Conservation (phyloP, 2,888 invertebrate species). For the Harmothoe impar region DNA sequence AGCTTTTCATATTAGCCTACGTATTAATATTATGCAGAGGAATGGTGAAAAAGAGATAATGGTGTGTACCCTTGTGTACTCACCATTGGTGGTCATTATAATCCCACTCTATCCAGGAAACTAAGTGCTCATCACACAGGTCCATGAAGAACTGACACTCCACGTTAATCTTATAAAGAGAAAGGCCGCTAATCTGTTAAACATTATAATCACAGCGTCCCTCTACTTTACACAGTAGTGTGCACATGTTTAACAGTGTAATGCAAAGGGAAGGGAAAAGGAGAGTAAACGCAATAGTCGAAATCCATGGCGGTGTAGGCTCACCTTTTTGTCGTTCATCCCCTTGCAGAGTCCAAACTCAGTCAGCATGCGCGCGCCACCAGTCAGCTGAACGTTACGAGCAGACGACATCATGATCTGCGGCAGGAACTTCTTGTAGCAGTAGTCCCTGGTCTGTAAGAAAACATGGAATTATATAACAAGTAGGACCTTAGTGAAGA, state of each 20-base stretch:
- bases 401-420: constrained; percentile 60
- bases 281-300: background rate
- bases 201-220: no score
- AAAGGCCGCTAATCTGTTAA: no score
- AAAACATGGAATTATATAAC: background rate
- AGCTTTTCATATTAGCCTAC: no score
- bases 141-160: constrained; percentile 69
- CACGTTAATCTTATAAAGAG: constrained; percentile 66
- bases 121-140: constrained; percentile 70
- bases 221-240: no score
- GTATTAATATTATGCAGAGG: no score
- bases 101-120: constrained; percentile 76
- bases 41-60: no score
- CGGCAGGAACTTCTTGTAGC: constrained; percentile 69
- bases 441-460: constrained; percentile 66
- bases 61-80: no score
- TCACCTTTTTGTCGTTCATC: constrained; percentile 63
- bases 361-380: constrained; percentile 73
- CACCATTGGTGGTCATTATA: constrained; percentile 70
- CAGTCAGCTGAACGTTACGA: constrained; percentile 59
- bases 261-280: no score
- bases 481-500: no score
- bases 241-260: no score
- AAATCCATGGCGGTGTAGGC: background rate
- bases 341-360: constrained; percentile 74